Conservation (phyloP, 1,140 invertebrate genomes). For the Drosophila paulistorum region DNA sequence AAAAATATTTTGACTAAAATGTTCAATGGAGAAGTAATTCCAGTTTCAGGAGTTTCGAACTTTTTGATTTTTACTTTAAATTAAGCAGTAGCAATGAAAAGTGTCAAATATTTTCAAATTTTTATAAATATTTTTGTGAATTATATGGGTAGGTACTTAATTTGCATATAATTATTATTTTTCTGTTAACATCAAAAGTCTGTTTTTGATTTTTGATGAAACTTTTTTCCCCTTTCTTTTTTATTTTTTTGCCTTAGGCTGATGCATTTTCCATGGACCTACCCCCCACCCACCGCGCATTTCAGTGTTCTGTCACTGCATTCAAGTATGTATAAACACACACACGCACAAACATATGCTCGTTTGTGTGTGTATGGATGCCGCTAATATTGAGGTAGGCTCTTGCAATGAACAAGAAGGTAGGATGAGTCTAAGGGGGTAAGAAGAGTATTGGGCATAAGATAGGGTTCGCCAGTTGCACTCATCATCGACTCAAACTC, state of each 20-base stretch:
- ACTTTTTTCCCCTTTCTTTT: neutral
- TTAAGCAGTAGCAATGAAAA: too few relatives aligned
- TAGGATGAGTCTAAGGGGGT: neutral
- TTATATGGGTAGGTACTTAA: too few relatives aligned
- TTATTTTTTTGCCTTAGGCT: neutral
- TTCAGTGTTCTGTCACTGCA: neutral
- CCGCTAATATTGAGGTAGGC: conserved; percentile 78
- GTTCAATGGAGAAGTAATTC: too few relatives aligned
- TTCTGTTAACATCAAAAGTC: neutral
- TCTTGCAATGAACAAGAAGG: conserved; percentile 19
- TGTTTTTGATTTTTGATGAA: neutral
- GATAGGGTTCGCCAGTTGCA: conserved; percentile 58
- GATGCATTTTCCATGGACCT: neutral
- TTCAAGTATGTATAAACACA: neutral
- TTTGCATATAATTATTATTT: neutral
- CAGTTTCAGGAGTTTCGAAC: too few relatives aligned
- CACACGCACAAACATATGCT: neutral
- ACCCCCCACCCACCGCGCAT: neutral
- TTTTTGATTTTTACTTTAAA: too few relatives aligned
- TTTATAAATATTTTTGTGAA: too few relatives aligned
- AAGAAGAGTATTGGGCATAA: conserved; percentile 3
- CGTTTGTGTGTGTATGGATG: conserved; percentile 24
- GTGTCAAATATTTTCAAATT: too few relatives aligned
- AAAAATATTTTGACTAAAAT: too few relatives aligned
- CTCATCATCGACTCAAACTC: conserved; percentile 78